Conservation (phyloP, 2,888 invertebrate species). For the Sycophila texana region DNA sequence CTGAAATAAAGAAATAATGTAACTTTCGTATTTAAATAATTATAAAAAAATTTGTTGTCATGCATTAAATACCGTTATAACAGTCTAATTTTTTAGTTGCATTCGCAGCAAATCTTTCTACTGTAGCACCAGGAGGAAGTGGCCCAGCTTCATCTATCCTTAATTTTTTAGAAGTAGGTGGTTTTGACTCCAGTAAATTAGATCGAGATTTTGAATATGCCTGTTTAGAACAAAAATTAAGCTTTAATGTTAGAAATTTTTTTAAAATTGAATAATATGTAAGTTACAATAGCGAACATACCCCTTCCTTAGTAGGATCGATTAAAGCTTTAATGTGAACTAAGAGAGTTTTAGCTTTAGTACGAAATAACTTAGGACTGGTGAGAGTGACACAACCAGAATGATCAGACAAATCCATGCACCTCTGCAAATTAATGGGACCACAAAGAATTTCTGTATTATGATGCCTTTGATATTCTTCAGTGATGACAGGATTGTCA, state of each 20-base stretch:
- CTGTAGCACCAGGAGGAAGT: conserved; percentile 70
- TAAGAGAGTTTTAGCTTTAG: conserved; percentile 86
- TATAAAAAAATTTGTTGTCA: conserved; percentile 1
- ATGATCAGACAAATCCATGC: conserved; percentile 90
- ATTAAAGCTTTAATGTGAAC: conserved; percentile 86
- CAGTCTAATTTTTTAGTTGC: conserved; percentile 74
- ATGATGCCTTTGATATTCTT: conserved; percentile 89
- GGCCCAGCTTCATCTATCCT: conserved; percentile 72
- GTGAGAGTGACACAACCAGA: conserved; percentile 90
- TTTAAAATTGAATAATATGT: background rate
- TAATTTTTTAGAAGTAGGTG: conserved; percentile 73
- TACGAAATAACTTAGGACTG: conserved; percentile 88
- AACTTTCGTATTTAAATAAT: background rate
- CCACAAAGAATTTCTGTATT: conserved; percentile 94
- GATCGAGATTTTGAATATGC: conserved; percentile 67
- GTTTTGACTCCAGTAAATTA: conserved; percentile 71
- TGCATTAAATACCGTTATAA: conserved; percentile 65
- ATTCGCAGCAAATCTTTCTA: conserved; percentile 71
- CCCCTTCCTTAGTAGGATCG: conserved; percentile 81
- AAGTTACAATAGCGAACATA: conserved; percentile 57
- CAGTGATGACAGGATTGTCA: conserved; percentile 87
- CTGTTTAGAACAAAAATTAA: conserved; percentile 53
- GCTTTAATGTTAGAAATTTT: conserved; percentile 16
- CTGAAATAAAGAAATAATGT: conserved; percentile 68
- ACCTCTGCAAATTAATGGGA: conserved; percentile 88